Evolutionary conservation across 1,140 invertebrate species (phyloP).

Genomic region (Phthorimaea operculella): DNA sequence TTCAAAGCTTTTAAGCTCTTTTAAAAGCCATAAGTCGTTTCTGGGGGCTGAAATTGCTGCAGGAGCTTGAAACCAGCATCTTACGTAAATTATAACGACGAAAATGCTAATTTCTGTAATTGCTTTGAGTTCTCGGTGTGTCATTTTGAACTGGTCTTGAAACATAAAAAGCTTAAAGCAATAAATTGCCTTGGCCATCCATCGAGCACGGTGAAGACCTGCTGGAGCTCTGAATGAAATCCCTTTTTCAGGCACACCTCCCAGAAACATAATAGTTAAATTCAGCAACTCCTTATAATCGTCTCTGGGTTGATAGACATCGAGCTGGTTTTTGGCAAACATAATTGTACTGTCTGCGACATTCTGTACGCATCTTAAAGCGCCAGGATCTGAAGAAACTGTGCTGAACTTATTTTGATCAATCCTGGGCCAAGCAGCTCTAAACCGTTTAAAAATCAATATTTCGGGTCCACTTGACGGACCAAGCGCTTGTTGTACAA

Average conservation of each 20-base stretch:
- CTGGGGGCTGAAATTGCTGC: conserved; percentile 19
- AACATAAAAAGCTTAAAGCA: conserved; percentile 15
- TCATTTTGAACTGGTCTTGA: conserved; percentile 1
- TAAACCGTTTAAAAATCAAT: conserved; percentile 33
- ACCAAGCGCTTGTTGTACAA: conserved; percentile 19
- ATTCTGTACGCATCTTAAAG: conserved; percentile 6
- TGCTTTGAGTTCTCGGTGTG: conserved; percentile 21
- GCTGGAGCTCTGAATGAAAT: conserved; percentile 31
- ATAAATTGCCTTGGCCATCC: conserved; percentile 53
- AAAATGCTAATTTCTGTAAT: conserved; percentile 8
- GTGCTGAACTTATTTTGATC: conserved; percentile 22
- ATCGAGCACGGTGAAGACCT: conserved; percentile 30
- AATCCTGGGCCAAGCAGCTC: conserved; percentile 22
- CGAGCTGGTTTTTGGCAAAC: conserved; percentile 19
- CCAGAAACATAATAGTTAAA: conserved; percentile 24
- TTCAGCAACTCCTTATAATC: conserved; percentile 32
- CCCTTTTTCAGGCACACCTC: conserved; percentile 25
- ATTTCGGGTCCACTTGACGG: conserved; percentile 28
- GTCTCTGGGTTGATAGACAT: conserved; percentile 23
- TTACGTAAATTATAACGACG: conserved; percentile 19
- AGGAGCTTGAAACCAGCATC: conserved; percentile 29
- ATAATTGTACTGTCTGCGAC: conserved; percentile 13
- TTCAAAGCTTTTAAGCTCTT: conserved; percentile 25
- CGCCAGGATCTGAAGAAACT: conserved; percentile 6
- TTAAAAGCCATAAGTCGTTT: conserved; percentile 31